These are phyloP conservation scores for Amorpha juglandis DNA, from an alignment of 2,888 invertebrate genomes.

Conservation along the genomic window DNA sequence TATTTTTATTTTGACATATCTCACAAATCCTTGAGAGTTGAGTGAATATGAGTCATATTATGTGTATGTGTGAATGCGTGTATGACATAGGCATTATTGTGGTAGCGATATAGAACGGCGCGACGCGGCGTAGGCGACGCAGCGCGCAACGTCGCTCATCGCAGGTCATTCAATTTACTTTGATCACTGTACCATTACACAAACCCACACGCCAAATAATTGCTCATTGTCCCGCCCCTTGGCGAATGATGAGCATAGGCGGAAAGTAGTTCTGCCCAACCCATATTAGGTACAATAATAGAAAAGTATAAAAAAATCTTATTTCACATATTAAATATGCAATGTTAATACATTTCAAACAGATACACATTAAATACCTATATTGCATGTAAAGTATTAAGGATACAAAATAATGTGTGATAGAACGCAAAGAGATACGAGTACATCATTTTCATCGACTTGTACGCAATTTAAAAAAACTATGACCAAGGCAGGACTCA, in stretches of 20 bases:
- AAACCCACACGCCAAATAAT: slow-evolving; percentile 55
- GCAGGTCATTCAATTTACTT: slow-evolving; percentile 55
- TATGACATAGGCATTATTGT: slow-evolving; percentile 30
- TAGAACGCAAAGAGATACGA: too few relatives aligned
- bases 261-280: slow-evolving; percentile 24
- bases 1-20: slow-evolving; percentile 18
- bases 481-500: slow-evolving; percentile 41
- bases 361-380: not conserved
- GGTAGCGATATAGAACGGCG: slow-evolving; percentile 34
- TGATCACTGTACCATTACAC: slow-evolving; percentile 55
- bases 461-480: not conserved
- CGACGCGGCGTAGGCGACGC: slow-evolving; percentile 38
- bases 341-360: not conserved
- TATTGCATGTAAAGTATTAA: not conserved
- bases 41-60: slow-evolving; percentile 15
- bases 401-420: not conserved
- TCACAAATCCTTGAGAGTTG: slow-evolving; percentile 24
- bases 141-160: slow-evolving; percentile 42
- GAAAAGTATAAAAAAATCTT: not conserved
- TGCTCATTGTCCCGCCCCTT: slow-evolving; percentile 55
- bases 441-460: not conserved
- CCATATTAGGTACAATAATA: slow-evolving; percentile 10
- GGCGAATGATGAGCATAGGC: slow-evolving; percentile 29
- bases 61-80: not conserved
- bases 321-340: not conserved